These are phyloP conservation scores for Machimus atricapillus DNA, from an alignment of 2,888 invertebrate genomes.

Conservation along the genomic window DNA sequence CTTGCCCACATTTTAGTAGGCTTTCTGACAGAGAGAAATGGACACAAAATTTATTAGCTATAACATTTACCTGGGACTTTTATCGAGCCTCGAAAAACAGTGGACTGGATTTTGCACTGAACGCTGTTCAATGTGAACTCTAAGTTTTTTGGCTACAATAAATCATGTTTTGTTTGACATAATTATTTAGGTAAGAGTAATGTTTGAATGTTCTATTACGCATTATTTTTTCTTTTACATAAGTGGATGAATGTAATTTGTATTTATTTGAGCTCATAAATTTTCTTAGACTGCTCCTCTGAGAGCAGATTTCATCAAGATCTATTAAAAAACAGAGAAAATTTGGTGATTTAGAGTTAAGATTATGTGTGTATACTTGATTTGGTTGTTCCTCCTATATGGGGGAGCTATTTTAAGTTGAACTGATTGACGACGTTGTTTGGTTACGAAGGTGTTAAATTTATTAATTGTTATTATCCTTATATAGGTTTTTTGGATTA, in stretches of 20 bases:
- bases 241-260: background rate
- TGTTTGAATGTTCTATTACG: background rate
- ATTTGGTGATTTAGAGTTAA: background rate
- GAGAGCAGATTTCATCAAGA: background rate
- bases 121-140: no score
- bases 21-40: no score
- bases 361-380: no score
- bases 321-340: background rate
- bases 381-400: background rate
- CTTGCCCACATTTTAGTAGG: no score
- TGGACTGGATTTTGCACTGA: no score
- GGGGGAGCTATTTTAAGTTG: background rate
- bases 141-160: background rate
- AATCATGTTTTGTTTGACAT: background rate
- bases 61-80: no score
- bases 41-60: no score
- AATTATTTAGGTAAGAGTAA: no score
- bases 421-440: background rate
- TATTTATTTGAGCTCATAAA: background rate
- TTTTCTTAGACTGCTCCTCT: background rate
- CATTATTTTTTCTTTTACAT: background rate
- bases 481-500: background rate
- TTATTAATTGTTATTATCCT: background rate
- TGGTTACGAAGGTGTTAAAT: background rate
- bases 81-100: no score